Evolutionary conservation across 1,140 invertebrate genomes (phyloP).

Genomic region (Micrasema minimum): DNA sequence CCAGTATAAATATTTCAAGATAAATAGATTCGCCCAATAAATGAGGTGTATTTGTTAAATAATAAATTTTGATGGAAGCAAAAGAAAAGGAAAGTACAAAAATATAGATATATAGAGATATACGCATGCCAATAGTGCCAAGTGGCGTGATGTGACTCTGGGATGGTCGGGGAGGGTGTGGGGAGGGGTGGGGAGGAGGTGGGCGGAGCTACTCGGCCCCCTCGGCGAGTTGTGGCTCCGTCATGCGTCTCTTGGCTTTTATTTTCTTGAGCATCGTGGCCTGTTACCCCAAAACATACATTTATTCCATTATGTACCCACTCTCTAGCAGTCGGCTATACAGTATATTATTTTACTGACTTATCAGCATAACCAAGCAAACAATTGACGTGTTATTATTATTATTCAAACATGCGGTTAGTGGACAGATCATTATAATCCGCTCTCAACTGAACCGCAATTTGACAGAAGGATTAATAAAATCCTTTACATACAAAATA

Average conservation of each 20-base stretch:
- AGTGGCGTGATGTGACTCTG: slow-evolving; percentile 49
- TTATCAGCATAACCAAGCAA: too few species aligned
- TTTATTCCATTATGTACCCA: slow-evolving; percentile 23
- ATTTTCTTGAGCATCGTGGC: slow-evolving; percentile 94
- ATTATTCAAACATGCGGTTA: too few species aligned
- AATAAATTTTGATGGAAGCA: slow-evolving; percentile 52
- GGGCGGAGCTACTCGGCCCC: slow-evolving; percentile 61
- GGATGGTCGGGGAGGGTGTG: not conserved
- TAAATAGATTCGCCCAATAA: slow-evolving; percentile 32
- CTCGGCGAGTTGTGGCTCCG: slow-evolving; percentile 80
- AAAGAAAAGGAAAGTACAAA: slow-evolving; percentile 52
- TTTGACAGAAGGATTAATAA: too few species aligned
- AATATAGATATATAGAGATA: too few species aligned
- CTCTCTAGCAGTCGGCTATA: too few species aligned
- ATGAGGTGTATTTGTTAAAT: slow-evolving; percentile 35
- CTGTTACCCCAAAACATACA: slow-evolving; percentile 60
- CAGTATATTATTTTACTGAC: too few species aligned
- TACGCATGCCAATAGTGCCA: slow-evolving; percentile 54
- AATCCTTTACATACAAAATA: too few species aligned
- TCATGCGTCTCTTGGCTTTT: slow-evolving; percentile 93
- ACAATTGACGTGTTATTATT: too few species aligned
- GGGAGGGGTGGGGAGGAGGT: slow-evolving; percentile 9
- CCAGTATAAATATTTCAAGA: slow-evolving; percentile 2
- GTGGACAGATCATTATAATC: too few species aligned
- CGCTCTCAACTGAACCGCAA: too few species aligned